These are phyloP conservation scores for Bujurquina vittata DNA, from an alignment of 2,113 vertebrate species.

Conservation along the genomic window DNA sequence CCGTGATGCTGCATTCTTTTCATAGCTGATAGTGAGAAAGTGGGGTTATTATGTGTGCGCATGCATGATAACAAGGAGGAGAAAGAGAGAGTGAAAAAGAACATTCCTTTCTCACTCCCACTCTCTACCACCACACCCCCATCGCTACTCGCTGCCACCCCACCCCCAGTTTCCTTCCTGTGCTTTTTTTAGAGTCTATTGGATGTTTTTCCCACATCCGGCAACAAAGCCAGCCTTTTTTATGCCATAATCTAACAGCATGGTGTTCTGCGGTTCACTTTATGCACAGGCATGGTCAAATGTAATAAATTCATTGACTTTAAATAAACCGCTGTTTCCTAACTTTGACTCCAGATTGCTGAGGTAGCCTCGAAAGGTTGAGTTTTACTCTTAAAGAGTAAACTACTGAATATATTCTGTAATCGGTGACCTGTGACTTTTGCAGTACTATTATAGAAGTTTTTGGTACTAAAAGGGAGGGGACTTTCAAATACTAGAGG, in stretches of 20 bases:
- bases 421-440: background rate
- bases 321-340: background rate
- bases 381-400: background rate
- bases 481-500: background rate
- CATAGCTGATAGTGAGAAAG: slow-evolving; percentile 61
- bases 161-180: slow-evolving; percentile 98
- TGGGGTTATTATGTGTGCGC: slow-evolving; percentile 66
- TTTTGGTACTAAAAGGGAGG: background rate
- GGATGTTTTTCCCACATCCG: slow-evolving; percentile 93
- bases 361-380: background rate
- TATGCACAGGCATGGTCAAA: slow-evolving; percentile 56
- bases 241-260: slow-evolving; percentile 82
- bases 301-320: slow-evolving; percentile 55
- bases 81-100: slow-evolving; percentile 75
- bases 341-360: background rate
- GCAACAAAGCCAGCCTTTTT: slow-evolving; percentile 93
- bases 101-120: slow-evolving; percentile 94
- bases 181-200: slow-evolving; percentile 94
- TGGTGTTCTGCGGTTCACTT: slow-evolving; percentile 65
- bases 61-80: slow-evolving; percentile 67
- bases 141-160: slow-evolving; percentile 81
- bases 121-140: slow-evolving; percentile 72
- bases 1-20: slow-evolving; percentile 61
- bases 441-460: background rate
- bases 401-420: background rate